Conservation (phyloP, 2,113 vertebrate genomes). For the Gymnogyps californianus region DNA sequence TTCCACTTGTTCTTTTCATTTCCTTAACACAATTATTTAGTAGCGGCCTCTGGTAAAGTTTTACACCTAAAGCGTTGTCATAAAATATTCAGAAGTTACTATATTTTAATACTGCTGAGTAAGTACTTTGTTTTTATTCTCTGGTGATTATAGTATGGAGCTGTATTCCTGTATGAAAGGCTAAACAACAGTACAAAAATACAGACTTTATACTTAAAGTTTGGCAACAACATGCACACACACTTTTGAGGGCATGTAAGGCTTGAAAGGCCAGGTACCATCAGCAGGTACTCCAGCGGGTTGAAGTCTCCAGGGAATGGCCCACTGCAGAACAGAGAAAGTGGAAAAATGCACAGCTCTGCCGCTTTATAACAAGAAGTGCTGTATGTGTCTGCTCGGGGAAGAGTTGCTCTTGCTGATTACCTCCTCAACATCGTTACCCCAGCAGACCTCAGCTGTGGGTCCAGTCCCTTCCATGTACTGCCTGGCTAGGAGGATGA, state of each 20-base stretch:
- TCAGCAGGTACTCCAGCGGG: neutral
- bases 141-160: conserved; percentile 11
- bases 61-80: conserved; percentile 69
- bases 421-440: neutral
- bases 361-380: neutral
- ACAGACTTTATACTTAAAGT: neutral
- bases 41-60: conserved; percentile 52
- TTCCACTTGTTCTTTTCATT: conserved; percentile 33
- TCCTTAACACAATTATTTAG: conserved; percentile 28
- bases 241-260: neutral
- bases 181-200: neutral
- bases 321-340: neutral
- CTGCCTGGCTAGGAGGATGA: neutral
- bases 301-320: neutral
- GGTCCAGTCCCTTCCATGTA: neutral
- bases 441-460: neutral
- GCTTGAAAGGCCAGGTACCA: neutral
- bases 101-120: conserved; percentile 69
- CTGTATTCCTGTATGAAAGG: conserved; percentile 31
- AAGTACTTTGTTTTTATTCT: conserved; percentile 62
- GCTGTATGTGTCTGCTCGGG: neutral
- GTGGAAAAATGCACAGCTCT: neutral
- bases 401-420: neutral
- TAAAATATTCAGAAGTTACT: conserved; percentile 77
- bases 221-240: neutral